phyloP scores from a whole-genome alignment of 2,888 invertebrate species.

The Bombylius major region DNA sequence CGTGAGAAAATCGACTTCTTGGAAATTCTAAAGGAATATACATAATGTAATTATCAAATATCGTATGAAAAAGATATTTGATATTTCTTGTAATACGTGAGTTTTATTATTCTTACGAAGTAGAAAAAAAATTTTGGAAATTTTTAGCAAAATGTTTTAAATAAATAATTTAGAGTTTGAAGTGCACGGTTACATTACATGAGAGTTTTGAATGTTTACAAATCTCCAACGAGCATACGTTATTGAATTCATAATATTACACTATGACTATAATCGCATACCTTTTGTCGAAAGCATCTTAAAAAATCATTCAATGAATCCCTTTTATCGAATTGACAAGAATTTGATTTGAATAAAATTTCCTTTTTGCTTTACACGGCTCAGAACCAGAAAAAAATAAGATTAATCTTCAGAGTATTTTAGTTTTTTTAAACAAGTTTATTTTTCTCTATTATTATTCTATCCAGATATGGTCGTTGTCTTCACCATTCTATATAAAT shows the following conservation, averaged over 20 bases:
- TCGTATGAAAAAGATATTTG: too few species aligned
- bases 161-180: too few species aligned
- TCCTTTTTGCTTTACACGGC: not conserved
- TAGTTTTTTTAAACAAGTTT: not conserved
- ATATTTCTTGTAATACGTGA: too few species aligned
- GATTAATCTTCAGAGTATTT: not conserved
- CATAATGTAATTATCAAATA: not conserved
- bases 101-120: too few species aligned
- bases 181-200: too few species aligned
- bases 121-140: too few species aligned
- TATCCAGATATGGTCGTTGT: not conserved
- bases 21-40: constrained; percentile 19
- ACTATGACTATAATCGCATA: too few species aligned
- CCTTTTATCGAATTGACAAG: not conserved
- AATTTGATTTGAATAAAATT: not conserved
- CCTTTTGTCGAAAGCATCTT: too few species aligned
- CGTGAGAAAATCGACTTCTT: constrained; percentile 20
- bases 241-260: too few species aligned
- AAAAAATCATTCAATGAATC: constrained; percentile 4
- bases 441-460: not conserved
- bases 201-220: too few species aligned
- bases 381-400: not conserved
- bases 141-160: too few species aligned
- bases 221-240: too few species aligned
- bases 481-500: not conserved